A percentile compares a stretch with the other conserved stretches of the same genome.
Conservation (phyloP, 2,113 vertebrate genomes). For the Sinocyclocheilus rhinocerous region DNA sequence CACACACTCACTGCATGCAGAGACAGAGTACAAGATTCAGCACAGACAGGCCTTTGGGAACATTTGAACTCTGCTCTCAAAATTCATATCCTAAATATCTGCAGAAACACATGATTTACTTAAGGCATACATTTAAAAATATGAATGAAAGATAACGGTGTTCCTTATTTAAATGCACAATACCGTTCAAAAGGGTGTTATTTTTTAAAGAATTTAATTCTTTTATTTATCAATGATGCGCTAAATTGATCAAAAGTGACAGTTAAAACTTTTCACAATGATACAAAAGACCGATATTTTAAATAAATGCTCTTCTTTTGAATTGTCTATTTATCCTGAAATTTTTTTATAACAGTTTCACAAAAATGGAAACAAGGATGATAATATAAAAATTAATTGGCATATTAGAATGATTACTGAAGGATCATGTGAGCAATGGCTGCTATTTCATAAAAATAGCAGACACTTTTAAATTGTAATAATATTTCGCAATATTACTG, state of each 20-base stretch:
- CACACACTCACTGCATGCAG: constrained; percentile 2
- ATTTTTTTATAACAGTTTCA: neutral
- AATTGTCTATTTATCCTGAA: neutral
- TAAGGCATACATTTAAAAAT: neutral
- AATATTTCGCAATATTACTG: neutral
- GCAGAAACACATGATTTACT: neutral
- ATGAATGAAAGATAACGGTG: neutral
- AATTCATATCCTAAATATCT: neutral
- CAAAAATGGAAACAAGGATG: neutral
- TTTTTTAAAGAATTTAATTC: neutral
- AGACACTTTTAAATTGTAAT: neutral
- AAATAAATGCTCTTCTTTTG: neutral
- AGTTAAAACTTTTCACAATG: neutral
- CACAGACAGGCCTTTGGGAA: neutral
- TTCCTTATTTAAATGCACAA: neutral
- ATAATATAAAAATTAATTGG: neutral
- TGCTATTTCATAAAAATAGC: too few relatives aligned
- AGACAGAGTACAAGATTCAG: neutral
- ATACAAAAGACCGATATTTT: neutral
- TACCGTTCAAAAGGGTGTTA: neutral
- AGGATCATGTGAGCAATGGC: neutral
- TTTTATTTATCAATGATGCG: neutral
- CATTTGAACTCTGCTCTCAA: constrained; percentile 18
- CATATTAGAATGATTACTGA: neutral
- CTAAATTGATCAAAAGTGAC: neutral